Evolutionary conservation across 1,140 invertebrate genomes (phyloP), one percentile per base, ranked within the genome.

Genomic region (Bombus confusus): DNA sequence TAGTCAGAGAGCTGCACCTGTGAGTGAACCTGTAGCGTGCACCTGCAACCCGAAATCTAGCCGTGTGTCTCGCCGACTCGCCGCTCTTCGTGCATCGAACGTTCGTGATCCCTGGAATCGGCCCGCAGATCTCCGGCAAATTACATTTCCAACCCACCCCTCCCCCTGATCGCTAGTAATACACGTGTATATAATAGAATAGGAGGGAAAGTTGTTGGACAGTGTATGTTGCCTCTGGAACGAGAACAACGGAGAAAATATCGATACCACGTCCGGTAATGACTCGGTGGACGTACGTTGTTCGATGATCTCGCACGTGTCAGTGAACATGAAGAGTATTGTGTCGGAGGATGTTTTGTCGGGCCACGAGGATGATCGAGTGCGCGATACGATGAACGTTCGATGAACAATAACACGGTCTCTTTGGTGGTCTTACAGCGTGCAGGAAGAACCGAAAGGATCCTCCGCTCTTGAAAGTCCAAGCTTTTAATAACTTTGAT

Each of bases 1-100:
- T 93, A 93, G 93, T 93, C 93, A 85, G 86, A 85, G 86, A 85
- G 87, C 89, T 92, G 90, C 92, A 91, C 78, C 91, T 88, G 91
- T 87, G 88, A 86, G 85, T 86, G 86, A 90, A 89, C 68, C 85
- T 69, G 81, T 87, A 86, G 47, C 52, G 88, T 72, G 78, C 82
- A 90, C 75, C 85, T 87, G 85, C 82, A 71, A 75, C 43, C 69
- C 78, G 39, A 80, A 84, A 84, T 79, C 64, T 68, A 77, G 13
- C 25, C 37, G 25, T 28, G 25, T 31, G 69, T 34, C 28, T 37
- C 31, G 3, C 15, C 6, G 15, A 52, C 12, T 13, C 22, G 34
- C 28, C 47, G 47, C 47, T 52, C 66, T 69, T 25, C 37, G 31
- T 62, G 71, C 43, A 47, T 64, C 69, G 57, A 34, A 18, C 43